These are phyloP conservation scores for Brachypodius melanocephalos DNA, from an alignment of 2,113 vertebrate genomes.

Conservation along the genomic window DNA sequence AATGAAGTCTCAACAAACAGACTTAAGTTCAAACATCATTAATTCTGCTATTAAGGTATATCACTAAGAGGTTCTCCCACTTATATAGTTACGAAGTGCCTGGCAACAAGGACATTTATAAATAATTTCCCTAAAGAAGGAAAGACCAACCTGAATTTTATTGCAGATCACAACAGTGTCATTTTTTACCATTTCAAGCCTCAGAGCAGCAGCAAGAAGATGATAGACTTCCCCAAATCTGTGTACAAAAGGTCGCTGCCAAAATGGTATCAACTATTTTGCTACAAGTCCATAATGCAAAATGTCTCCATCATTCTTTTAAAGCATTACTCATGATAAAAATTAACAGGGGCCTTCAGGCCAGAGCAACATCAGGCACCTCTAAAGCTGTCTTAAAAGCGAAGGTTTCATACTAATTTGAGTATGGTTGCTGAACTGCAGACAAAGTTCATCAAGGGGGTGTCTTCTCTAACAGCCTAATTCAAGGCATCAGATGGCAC, in stretches of 20 bases:
- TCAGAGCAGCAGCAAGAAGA: neutral
- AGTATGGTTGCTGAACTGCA: neutral
- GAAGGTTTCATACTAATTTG: neutral
- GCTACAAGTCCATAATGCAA: neutral
- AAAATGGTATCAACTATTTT: neutral
- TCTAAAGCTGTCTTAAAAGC: neutral
- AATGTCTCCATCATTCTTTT: neutral
- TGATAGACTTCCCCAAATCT: neutral
- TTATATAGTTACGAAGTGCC: constrained; percentile 40
- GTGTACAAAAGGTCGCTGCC: neutral
- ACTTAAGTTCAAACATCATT: constrained; percentile 60
- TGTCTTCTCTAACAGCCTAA: neutral
- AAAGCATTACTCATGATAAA: neutral
- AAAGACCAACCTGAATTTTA: constrained; percentile 45
- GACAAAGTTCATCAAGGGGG: neutral
- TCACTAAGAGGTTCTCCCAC: constrained; percentile 48
- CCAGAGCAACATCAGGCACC: neutral
- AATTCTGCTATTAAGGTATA: constrained; percentile 61
- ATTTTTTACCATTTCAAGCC: neutral
- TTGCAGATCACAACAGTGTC: neutral
- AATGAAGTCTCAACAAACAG: constrained; percentile 64
- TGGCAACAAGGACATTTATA: constrained; percentile 61
- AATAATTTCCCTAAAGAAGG: constrained; percentile 48
- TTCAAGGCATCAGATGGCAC: neutral
- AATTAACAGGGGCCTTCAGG: neutral